phyloP scores from a whole-genome alignment of 2,888 invertebrate species.

The Nesidiocoris tenuis region DNA sequence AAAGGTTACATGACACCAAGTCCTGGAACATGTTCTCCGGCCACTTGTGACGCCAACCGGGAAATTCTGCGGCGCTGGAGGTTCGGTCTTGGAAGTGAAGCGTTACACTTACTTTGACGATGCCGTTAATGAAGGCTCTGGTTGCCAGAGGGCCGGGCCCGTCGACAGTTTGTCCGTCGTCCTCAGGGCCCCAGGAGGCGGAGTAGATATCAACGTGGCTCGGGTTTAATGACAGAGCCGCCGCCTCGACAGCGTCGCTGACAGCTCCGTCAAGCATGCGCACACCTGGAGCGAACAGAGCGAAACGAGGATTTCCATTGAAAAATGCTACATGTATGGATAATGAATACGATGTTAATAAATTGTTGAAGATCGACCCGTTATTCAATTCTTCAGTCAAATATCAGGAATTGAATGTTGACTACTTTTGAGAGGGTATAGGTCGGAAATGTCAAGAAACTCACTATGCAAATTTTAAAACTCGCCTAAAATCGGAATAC shows the following conservation, averaged over 20 bases:
- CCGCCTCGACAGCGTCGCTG: slow-evolving; percentile 59
- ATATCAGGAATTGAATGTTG: no score
- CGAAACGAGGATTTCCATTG: neutral
- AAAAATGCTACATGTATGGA: neutral
- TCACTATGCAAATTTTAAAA: no score
- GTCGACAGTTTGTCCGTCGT: slow-evolving; percentile 62
- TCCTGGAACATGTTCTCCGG: no score
- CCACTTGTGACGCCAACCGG: no score
- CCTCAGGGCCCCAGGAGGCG: slow-evolving; percentile 61
- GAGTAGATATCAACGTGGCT: slow-evolving; percentile 61
- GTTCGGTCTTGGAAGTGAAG: neutral
- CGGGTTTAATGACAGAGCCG: slow-evolving; percentile 58
- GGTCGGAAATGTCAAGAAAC: no score
- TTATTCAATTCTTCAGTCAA: no score
- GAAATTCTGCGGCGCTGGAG: no score
- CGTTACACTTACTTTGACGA: slow-evolving; percentile 54
- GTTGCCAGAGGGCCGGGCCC: slow-evolving; percentile 59
- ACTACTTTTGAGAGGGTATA: no score
- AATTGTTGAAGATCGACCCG: no score
- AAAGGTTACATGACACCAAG: no score
- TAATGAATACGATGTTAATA: no score
- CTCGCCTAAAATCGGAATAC: no score
- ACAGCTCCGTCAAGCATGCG: slow-evolving; percentile 64
- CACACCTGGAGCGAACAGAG: slow-evolving; percentile 53
- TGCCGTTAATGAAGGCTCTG: slow-evolving; percentile 57